Percentiles rank a stretch among this genome's conserved stretches.
These are phyloP conservation scores for Macquaria ambigua DNA, from an alignment of 2,113 vertebrate genomes.

Conservation along the genomic window DNA sequence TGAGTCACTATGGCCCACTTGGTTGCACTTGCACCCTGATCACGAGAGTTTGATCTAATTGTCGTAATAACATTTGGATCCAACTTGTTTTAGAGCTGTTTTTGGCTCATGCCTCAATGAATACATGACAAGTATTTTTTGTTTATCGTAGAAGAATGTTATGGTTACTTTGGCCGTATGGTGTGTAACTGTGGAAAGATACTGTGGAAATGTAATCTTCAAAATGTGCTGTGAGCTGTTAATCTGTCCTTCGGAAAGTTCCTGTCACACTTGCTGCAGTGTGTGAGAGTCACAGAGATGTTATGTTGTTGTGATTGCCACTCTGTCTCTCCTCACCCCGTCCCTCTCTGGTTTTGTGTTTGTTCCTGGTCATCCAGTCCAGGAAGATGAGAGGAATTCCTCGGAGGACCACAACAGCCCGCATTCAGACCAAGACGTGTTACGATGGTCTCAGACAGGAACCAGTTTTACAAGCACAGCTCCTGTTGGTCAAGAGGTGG, in stretches of 20 bases:
- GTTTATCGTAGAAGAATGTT: conserved; percentile 17
- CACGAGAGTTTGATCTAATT: conserved; percentile 40
- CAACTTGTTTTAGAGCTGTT: neutral
- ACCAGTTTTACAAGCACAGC: conserved; percentile 36
- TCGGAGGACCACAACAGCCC: conserved; percentile 47
- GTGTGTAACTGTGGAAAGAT: conserved; percentile 7
- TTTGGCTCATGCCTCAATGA: neutral
- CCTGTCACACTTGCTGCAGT: conserved; percentile 39
- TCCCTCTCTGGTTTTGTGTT: conserved; percentile 56
- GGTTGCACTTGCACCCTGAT: conserved; percentile 8
- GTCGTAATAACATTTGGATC: conserved; percentile 37
- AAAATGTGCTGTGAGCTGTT: conserved; percentile 19
- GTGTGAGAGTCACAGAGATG: conserved; percentile 17
- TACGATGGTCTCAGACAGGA: conserved; percentile 40
- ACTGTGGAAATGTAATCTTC: conserved; percentile 35
- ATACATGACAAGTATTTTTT: neutral
- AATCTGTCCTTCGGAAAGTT: conserved; percentile 62
- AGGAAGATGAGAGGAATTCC: conserved; percentile 72
- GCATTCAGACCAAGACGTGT: conserved; percentile 19
- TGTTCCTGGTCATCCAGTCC: conserved; percentile 73
- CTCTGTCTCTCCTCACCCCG: conserved; percentile 46
- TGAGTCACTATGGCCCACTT: neutral
- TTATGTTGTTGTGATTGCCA: conserved; percentile 62
- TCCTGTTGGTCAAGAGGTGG: conserved; percentile 36
- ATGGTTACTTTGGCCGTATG: neutral